phyloP scores from a whole-genome alignment of 2,888 invertebrate genomes.

The Phaonia tiefii region DNA sequence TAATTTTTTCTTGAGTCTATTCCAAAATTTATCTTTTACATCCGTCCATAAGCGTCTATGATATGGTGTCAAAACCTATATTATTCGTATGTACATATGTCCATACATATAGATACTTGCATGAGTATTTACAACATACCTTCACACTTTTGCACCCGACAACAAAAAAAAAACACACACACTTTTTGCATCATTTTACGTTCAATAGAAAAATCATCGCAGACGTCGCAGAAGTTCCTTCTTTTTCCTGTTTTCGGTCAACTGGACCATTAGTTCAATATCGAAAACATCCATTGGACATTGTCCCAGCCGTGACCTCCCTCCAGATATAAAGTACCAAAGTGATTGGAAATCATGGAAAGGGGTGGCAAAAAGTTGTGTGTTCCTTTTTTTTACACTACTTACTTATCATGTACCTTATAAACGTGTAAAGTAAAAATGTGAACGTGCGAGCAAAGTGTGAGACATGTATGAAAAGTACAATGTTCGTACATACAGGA shows the following conservation, averaged over 20 bases:
- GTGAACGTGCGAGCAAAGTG: conserved; percentile 1
- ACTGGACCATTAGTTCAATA: conserved; percentile 70
- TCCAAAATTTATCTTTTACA: conserved; percentile 1
- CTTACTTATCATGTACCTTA: conserved; percentile 66
- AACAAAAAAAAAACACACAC: background rate
- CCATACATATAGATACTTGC: background rate
- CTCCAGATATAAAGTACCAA: background rate
- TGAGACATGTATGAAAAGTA: conserved; percentile 53
- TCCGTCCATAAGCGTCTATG: conserved; percentile 28
- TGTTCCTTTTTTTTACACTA: conserved; percentile 42
- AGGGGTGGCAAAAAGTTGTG: conserved; percentile 47
- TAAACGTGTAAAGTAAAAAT: conserved; percentile 41
- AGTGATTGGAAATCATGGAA: conserved; percentile 9
- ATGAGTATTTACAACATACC: conserved; percentile 55
- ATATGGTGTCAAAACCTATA: conserved; percentile 64
- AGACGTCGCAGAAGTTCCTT: conserved; percentile 12
- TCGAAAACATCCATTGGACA: conserved; percentile 69
- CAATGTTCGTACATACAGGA: conserved; percentile 49
- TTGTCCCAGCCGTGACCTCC: conserved; percentile 37
- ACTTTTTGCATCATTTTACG: conserved; percentile 51
- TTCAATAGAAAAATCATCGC: conserved; percentile 31
- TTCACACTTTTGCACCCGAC: conserved; percentile 44
- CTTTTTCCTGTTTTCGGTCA: conserved; percentile 49
- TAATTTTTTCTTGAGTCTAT: conserved; percentile 1
- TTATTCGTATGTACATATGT: conserved; percentile 38